Base-by-base conservation (phyloP, 2,888 invertebrate genomes). In the Steinernema carpocapsae region DNA sequence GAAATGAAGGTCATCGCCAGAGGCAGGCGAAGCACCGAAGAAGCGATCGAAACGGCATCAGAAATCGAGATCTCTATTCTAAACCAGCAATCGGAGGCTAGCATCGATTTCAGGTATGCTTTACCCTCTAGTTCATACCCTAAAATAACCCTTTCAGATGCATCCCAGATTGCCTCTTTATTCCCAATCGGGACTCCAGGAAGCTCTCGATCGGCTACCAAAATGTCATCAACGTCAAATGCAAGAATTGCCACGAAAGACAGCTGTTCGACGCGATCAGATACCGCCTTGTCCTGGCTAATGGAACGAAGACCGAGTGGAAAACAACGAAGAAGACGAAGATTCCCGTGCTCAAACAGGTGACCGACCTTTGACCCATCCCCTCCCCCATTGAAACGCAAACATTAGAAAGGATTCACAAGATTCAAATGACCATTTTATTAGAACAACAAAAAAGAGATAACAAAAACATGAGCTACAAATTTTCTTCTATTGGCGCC, bases 181-280 rank as follows among this genome's bases (percentile, higher is more conserved):
- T 43, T 43, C 43, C 43, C 7, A 12, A 7, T 12, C 43, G 43
- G 14, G 14, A 7, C 10, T 7, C 43, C 10, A 7, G 14, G 10
- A 43, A 43, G 43, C 43, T 43, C 43, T 43, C 43, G 43, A 7
- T 43, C 26, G 56, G 56, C 22, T 56, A 56, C 26, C 56, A 56
- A 26, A 22, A 19, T 14, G 26, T 22, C 56, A 26, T 56, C 6
- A 26, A 56, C 22, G 56, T 26, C 24, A 26, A 56, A 10, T 56
- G 56, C 26, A 56, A 56, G 26, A 56, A 56, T 19, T 56, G 56
- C 26, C 24, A 56, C 56, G 56, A 56, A 26, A 56, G 24, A 6
- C 56, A 26, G 7, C 56, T 22, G 12, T 19, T 56, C 10, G 56
- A 56, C 26, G 24, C 22, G 7, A 12, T 56, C 56, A 10, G 26